Evolutionary conservation across 1,140 invertebrate genomes (phyloP).

Genomic region (Heliconius hermathena): DNA sequence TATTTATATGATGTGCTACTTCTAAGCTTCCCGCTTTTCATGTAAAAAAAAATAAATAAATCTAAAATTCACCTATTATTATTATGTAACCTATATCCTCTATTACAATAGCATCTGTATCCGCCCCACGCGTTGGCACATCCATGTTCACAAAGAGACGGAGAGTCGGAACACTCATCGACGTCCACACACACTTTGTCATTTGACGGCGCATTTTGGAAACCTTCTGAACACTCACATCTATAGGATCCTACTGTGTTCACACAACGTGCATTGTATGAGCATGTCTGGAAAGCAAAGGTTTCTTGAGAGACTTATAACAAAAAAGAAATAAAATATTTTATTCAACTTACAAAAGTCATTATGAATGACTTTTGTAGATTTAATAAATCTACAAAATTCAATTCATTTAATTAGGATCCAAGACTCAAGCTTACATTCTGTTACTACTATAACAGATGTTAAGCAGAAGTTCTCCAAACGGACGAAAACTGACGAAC

Average conservation of each 20-base stretch:
- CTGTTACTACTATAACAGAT: too few relatives aligned
- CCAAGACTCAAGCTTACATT: too few relatives aligned
- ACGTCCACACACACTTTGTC: conserved; percentile 85
- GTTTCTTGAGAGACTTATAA: too few relatives aligned
- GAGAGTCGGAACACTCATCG: conserved; percentile 85
- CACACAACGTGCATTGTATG: conserved; percentile 85
- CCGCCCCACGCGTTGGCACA: conserved; percentile 93
- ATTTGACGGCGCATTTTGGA: conserved; percentile 82
- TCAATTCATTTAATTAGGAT: too few relatives aligned
- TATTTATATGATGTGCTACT: too few relatives aligned
- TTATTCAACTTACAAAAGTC: too few relatives aligned
- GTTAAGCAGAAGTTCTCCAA: too few relatives aligned
- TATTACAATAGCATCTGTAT: conserved; percentile 89
- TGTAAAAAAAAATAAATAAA: neutral
- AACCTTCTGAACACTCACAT: conserved; percentile 90
- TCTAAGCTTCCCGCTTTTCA: too few relatives aligned
- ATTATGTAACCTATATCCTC: conserved; percentile 86
- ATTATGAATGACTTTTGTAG: too few relatives aligned
- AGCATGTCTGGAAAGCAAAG: conserved; percentile 76
- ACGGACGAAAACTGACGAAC: too few relatives aligned
- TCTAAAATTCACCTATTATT: conserved; percentile 85
- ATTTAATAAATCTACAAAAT: too few relatives aligned
- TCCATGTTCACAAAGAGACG: conserved; percentile 89
- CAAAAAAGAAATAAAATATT: too few relatives aligned
- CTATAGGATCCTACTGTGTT: conserved; percentile 92